phyloP scores from a whole-genome alignment of 35 echinoderm and acorn worm genomes.

The Lytechinus pictus region DNA sequence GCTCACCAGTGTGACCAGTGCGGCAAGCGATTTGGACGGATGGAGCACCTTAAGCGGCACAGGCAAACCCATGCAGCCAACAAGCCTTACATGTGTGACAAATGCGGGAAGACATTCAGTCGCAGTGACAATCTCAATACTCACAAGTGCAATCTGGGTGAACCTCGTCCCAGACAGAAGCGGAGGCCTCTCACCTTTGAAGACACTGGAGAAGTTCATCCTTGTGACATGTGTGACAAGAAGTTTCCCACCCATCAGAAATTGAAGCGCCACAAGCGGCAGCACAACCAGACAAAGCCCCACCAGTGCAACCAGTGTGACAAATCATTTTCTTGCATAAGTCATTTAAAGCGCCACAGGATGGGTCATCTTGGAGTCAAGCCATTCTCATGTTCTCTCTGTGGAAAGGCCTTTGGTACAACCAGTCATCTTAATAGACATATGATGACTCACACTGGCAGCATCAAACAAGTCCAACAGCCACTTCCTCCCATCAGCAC shows the following conservation, averaged over 20 bases:
- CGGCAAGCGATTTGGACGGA: conserved; percentile 16
- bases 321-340: conserved; percentile 41
- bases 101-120: conserved; percentile 51
- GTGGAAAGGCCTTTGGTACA: conserved; percentile 38
- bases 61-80: conserved; percentile 34
- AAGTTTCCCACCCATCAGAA: conserved; percentile 44
- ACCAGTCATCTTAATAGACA: conserved; percentile 52
- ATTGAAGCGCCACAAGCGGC: conserved; percentile 26
- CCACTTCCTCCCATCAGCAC: neutral
- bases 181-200: neutral
- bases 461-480: neutral
- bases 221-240: conserved; percentile 29
- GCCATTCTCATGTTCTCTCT: conserved; percentile 12
- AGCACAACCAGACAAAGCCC: conserved; percentile 15
- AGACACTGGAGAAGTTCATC: conserved; percentile 24
- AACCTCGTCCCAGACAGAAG: conserved; percentile 38
- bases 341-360: conserved; percentile 45
- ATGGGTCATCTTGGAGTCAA: conserved; percentile 24
- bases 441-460: conserved; percentile 25
- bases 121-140: conserved; percentile 13
- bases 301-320: conserved; percentile 59
- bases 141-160: conserved; percentile 38
- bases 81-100: conserved; percentile 49
- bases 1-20: conserved; percentile 45
- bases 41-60: conserved; percentile 29